Evolutionary conservation across 2,797 vertebrate genomes (phyloP), one percentile per base, ranked within the genome.

Genomic region (Bucorvus abyssinicus): DNA sequence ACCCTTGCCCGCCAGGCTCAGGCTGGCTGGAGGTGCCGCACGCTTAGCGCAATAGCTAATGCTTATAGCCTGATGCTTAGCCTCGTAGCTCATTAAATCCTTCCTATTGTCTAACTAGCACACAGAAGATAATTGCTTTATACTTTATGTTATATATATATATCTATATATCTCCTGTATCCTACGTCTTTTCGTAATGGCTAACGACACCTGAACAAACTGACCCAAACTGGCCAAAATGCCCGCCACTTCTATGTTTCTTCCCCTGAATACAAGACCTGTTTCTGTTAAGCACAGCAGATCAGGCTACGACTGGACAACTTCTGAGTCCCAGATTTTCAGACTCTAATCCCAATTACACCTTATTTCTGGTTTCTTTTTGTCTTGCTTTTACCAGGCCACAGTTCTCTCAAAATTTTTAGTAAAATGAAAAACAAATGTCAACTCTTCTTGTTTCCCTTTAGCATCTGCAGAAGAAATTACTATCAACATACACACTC

Each of bases 1-100:
- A 68, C 79, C 76, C 65, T 61, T 42, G 45, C 75, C 78, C 0
- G 1, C 44, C 0, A 2, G 49, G 40, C 73, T 71, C 2, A 2
- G 0, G 76, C 68, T 38, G 71, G 47, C 67, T 0, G 2, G 53
- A 65, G 38, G 26, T 30, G 75, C 59, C 0, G 1, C 50, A 2
- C 0, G 45, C 71, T 53, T 17, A 4, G 34, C 76, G 82, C 3
- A 5, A 50, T 6, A 64, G 71, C 32, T 32, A 45, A 36, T 7
- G 29, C 23, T 32, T 4, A 22, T 1, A 10, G 50, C 27, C 22
- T 7, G 19, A 3, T 40, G 71, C 64, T 80, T 4, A 55, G 53
- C 80, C 38, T 23, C 19, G 69, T 8, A 23, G 74, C 93, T 92
- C 59, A 20, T 56, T 40, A 69, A 69, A 82, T 24, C 69, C 78